phyloP scores from a whole-genome alignment of 2,113 vertebrate species.

The Eidolon helvum region DNA sequence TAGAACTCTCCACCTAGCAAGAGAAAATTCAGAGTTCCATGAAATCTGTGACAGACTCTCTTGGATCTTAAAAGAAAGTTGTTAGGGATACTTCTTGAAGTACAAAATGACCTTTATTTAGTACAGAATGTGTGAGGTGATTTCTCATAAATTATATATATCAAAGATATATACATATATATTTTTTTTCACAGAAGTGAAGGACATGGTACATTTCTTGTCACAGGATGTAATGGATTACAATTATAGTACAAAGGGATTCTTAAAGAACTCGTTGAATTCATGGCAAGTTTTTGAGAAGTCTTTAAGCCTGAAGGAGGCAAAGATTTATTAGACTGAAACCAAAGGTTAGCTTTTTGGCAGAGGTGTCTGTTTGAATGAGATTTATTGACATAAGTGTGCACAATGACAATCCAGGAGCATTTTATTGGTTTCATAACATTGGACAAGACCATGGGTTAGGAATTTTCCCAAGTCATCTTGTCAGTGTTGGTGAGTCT shows the following conservation, averaged over 20 bases:
- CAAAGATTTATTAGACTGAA: not conserved
- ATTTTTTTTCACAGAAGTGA: not conserved
- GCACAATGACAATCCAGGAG: constrained; percentile 39
- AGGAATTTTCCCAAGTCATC: not conserved
- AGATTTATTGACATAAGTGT: not conserved
- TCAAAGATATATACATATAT: not conserved
- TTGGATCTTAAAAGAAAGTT: not conserved
- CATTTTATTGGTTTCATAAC: constrained; percentile 41
- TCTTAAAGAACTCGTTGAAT: not conserved
- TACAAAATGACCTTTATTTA: constrained; percentile 6
- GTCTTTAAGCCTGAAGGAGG: not conserved
- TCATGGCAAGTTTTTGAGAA: constrained; percentile 2
- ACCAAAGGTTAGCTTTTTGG: not conserved
- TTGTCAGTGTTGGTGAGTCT: not conserved
- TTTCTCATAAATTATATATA: constrained; percentile 8
- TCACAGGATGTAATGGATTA: constrained; percentile 6
- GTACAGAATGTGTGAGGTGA: not conserved
- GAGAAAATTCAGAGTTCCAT: not conserved
- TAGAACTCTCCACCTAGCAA: not conserved
- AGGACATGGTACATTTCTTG: not conserved
- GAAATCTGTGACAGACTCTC: not conserved
- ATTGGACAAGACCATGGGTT: not conserved
- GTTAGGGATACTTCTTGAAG: not conserved
- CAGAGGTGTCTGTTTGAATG: not conserved
- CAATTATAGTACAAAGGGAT: not conserved